Base-by-base conservation (phyloP, 2,797 vertebrate species). In the Acanthurus leucopareius region DNA sequence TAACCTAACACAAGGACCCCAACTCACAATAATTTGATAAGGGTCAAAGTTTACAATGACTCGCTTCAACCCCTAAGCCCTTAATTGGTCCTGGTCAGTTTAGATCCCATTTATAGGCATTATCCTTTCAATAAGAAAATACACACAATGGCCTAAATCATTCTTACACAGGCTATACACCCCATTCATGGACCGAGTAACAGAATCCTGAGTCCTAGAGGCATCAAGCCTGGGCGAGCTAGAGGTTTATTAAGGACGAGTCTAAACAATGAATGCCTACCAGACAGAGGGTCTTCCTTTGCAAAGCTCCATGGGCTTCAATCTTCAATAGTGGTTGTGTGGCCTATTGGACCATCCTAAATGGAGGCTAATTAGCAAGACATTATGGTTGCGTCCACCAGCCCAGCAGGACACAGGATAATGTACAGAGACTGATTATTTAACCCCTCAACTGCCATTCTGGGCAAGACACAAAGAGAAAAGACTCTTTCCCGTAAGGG, bases 351-450 rank as follows among this genome's bases (percentile, higher is more conserved):
- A 79, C 71, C 73, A 79, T 88, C 86, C 70, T 88, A 89, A 91
- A 92, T 91, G 88, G 85, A 78, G 84, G 86, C 89, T 94, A 94
- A 96, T 95, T 96, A 95, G 91, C 91, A 88, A 82, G 87, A 89
- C 91, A 90, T 92, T 92, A 91, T 84, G 82, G 85, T 77, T 88
- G 86, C 72, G 58, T 90, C 83, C 84, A 84, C 86, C 68, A 67
- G 85, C 91, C 71, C 90, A 91, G 93, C 88, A 83, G 92, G 93
- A 86, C 69, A 70, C 64, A 32, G 82, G 84, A 84, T 91, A 91
- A 92, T 89, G 90, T 93, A 91, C 90, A 87, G 84, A 89, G 89
- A 85, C 80, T 86, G 89, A 91, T 91, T 91, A 88, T 91, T 93
- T 93, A 91, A 94, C 91, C 91, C 89, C 64, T 84, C 47, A 53